Conservation (phyloP, 2,888 invertebrate genomes). For the Cheilosia pagana region DNA sequence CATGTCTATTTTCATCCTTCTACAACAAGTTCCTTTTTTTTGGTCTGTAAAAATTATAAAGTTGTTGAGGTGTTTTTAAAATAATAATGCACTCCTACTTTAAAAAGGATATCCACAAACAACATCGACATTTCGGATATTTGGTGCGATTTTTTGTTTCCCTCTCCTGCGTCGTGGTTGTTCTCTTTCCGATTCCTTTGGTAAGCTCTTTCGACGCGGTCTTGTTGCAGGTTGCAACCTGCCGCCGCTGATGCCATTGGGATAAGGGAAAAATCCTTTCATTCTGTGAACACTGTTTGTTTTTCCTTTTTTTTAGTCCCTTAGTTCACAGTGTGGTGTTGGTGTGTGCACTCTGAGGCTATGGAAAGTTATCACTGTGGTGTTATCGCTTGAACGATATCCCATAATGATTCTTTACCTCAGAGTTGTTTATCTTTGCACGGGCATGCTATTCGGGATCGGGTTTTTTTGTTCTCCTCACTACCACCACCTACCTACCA, state of each 20-base stretch:
- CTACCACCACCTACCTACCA: background rate
- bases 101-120: too few species aligned
- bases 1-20: too few species aligned
- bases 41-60: too few species aligned
- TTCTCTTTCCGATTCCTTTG: conserved; percentile 38
- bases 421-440: conserved; percentile 56
- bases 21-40: too few species aligned
- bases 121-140: too few species aligned
- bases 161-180: conserved; percentile 1
- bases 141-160: too few species aligned
- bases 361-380: conserved; percentile 58
- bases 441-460: conserved; percentile 49
- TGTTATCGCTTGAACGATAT: conserved; percentile 64
- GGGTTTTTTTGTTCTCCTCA: background rate
- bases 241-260: conserved; percentile 5
- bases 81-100: too few species aligned
- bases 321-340: background rate
- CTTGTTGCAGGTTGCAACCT: conserved; percentile 9
- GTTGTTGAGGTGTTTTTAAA: too few species aligned
- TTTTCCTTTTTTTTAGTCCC: background rate
- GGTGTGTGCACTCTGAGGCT: conserved; percentile 36
- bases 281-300: conserved; percentile 32
- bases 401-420: conserved; percentile 65
- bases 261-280: conserved; percentile 13
- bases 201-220: conserved; percentile 33